Evolutionary conservation across 1,140 invertebrate species (phyloP).

Genomic region (Leucophenga varia): DNA sequence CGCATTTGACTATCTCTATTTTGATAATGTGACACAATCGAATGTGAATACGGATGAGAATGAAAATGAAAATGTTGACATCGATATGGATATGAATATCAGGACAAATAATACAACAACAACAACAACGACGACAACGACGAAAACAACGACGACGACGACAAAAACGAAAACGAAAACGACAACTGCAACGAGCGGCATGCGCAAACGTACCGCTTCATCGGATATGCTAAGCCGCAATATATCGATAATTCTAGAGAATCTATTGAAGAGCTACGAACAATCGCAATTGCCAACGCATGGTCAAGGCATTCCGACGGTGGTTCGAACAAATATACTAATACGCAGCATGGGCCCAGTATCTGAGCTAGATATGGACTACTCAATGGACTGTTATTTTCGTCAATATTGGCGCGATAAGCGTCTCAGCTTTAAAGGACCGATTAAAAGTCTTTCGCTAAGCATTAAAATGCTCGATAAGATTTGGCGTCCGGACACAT

Average conservation of each 20-base stretch:
- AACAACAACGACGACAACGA: not conserved
- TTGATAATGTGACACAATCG: too few relatives aligned
- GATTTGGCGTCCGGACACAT: slow-evolving; percentile 95
- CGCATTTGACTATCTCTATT: not conserved
- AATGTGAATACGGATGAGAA: too few relatives aligned
- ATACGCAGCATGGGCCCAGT: slow-evolving; percentile 95
- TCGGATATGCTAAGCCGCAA: slow-evolving; percentile 76
- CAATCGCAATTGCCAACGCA: slow-evolving; percentile 84
- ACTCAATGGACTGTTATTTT: slow-evolving; percentile 97
- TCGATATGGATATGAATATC: slow-evolving; percentile 1
- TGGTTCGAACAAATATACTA: slow-evolving; percentile 89
- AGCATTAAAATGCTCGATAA: slow-evolving; percentile 89
- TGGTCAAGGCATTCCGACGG: slow-evolving; percentile 77
- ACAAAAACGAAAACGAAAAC: not conserved
- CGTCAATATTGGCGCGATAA: slow-evolving; percentile 86
- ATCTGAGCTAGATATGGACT: slow-evolving; percentile 95
- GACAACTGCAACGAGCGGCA: slow-evolving; percentile 8
- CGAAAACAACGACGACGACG: not conserved
- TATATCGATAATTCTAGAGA: slow-evolving; percentile 81
- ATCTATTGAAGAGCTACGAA: slow-evolving; percentile 86
- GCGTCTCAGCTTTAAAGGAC: slow-evolving; percentile 78
- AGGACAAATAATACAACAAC: not conserved
- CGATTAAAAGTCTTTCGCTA: slow-evolving; percentile 77
- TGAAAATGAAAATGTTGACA: too few relatives aligned
- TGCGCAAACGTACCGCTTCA: slow-evolving; percentile 59